Conservation (phyloP, 2,888 invertebrate species). For the Mythimna vitellina region DNA sequence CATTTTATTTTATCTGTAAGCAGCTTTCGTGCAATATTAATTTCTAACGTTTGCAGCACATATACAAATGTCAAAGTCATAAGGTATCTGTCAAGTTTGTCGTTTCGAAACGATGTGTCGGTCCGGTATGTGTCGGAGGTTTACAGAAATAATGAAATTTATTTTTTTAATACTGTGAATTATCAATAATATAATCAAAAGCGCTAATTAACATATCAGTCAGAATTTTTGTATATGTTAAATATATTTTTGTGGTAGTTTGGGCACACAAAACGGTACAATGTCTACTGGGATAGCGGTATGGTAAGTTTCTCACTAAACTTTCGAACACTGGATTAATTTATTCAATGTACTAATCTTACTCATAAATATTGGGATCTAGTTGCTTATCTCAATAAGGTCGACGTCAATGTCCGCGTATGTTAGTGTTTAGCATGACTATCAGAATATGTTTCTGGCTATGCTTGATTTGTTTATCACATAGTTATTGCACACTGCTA, state of each 20-base stretch:
- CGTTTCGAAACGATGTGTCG: constrained; percentile 41
- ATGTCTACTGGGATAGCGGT: constrained; percentile 57
- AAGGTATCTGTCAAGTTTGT: constrained; percentile 28
- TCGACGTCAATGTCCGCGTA: neutral
- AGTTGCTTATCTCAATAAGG: constrained; percentile 20
- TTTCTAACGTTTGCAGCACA: constrained; percentile 19
- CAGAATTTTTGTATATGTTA: constrained; percentile 40
- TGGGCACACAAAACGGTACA: constrained; percentile 9
- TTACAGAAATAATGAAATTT: constrained; percentile 22
- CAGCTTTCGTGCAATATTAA: neutral
- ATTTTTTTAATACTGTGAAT: constrained; percentile 30
- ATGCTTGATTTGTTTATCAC: constrained; percentile 7
- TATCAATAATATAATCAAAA: constrained; percentile 16
- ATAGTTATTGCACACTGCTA: neutral
- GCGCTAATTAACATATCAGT: constrained; percentile 50
- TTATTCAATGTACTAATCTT: neutral
- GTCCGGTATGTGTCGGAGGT: constrained; percentile 20
- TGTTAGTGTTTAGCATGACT: constrained; percentile 2
- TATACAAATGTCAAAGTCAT: constrained; percentile 49
- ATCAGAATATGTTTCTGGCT: constrained; percentile 18
- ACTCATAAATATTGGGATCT: constrained; percentile 6
- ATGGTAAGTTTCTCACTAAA: constrained; percentile 53
- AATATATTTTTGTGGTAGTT: constrained; percentile 29
- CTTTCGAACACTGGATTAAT: constrained; percentile 22
- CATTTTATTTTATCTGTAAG: neutral